Base-by-base conservation (phyloP, 2,113 vertebrate genomes). In the Neoarius graeffei region DNA sequence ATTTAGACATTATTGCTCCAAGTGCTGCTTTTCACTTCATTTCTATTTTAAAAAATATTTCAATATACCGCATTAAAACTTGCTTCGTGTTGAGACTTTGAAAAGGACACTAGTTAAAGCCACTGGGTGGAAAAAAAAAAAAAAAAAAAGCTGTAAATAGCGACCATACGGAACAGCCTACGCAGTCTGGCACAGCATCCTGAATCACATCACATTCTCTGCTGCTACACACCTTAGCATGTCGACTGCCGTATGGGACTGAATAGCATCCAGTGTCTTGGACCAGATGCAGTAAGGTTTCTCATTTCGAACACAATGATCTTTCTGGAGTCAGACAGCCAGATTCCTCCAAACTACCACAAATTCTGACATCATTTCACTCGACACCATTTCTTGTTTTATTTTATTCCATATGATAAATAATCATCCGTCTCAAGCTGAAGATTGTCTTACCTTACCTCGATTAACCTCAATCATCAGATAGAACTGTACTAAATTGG, bases 131-230 rank as follows among this genome's bases (percentile, higher is more conserved):
- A 59, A 8, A 59, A 85, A 84, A 83, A 67, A 83, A 59, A 42
- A 42, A 42, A 42, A 42, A 57, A 67, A 30, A 52, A 71, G 66
- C 42, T 79, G 73, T 35, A 79, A 71, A 79, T 69, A 81, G 50
- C 42, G 14, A 71, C 66, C 79, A 87, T 87, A 81, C 35, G 85
- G 85, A 56, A 48, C 62, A 59, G 64, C 77, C 85, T 48, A 87
- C 62, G 14, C 85, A 71, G 62, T 48, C 62, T 81, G 85, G 30
- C 85, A 86, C 59, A 57, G 48, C 54, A 35, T 59, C 83, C 67
- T 59, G 67, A 57, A 85, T 50, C 59, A 81, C 52, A 57, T 48
- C 52, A 71, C 85, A 81, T 81, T 67, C 52, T 69, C 52, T 59
- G 77, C 84, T 77, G 73, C 74, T 77, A 85, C 76, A 86, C 74